A percentile compares a stretch with the other conserved stretches of the same genome.
Conservation (phyloP, 2,888 invertebrate species). For the Ichneumoninae sp. region DNA sequence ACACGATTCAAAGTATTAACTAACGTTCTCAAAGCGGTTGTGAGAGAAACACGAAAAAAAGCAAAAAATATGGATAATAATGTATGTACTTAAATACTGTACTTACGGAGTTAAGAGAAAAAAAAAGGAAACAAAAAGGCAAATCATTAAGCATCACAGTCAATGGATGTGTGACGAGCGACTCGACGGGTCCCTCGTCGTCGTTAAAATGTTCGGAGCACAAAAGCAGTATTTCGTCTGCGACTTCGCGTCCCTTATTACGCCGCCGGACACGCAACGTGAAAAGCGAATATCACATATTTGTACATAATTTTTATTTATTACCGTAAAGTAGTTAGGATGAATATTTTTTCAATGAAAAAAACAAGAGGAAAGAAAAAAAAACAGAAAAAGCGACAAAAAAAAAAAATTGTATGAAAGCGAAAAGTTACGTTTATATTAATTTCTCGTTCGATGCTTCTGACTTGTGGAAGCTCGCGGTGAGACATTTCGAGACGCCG, state of each 20-base stretch:
- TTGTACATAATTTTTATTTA: constrained; percentile 68
- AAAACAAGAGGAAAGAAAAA: not conserved
- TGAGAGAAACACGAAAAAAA: constrained; percentile 35
- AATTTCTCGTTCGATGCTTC: constrained; percentile 27
- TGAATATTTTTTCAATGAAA: constrained; percentile 51
- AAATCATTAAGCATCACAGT: constrained; percentile 49
- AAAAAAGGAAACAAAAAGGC: not conserved
- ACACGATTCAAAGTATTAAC: constrained; percentile 66
- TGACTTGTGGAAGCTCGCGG: constrained; percentile 4
- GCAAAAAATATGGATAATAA: constrained; percentile 31
- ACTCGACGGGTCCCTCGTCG: constrained; percentile 41
- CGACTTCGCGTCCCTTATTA: constrained; percentile 10
- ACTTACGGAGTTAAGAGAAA: constrained; percentile 13
- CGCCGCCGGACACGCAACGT: constrained; percentile 9
- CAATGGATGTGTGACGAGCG: constrained; percentile 36
- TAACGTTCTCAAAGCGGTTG: constrained; percentile 66
- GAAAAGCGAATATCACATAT: constrained; percentile 22
- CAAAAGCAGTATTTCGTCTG: constrained; percentile 35
- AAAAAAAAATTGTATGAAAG: no score
- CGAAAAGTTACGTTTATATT: constrained; percentile 18
- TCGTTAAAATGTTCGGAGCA: constrained; percentile 40
- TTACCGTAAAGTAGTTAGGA: constrained; percentile 32
- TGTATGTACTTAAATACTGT: constrained; percentile 46
- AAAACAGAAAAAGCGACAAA: no score
- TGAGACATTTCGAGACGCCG: constrained; percentile 17